phyloP scores from a whole-genome alignment of 2,888 invertebrate genomes.

The Blastobasis adustella region DNA sequence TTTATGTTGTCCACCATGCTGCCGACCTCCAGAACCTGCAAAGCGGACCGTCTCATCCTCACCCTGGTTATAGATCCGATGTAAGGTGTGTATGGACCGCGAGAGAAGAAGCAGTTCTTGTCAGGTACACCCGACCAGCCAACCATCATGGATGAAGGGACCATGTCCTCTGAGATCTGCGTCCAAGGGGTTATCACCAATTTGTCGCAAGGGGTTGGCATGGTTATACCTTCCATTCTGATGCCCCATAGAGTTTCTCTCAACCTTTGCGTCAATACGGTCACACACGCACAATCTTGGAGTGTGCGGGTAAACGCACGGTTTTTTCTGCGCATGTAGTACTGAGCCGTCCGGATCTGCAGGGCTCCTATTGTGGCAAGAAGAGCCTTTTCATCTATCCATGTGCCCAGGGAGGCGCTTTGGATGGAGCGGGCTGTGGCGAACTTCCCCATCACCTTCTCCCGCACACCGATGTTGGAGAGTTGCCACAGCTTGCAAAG shows the following conservation, averaged over 20 bases:
- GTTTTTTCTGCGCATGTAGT: neutral
- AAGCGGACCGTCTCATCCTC: neutral
- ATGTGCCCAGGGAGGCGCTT: neutral
- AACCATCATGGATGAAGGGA: neutral
- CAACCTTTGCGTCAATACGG: neutral
- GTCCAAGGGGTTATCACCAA: neutral
- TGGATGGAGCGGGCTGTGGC: neutral
- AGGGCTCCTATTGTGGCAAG: neutral
- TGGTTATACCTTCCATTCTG: neutral
- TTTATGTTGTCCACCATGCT: neutral
- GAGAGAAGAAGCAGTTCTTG: too few relatives aligned
- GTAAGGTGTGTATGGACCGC: neutral
- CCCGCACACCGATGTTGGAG: neutral
- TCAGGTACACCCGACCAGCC: too few relatives aligned
- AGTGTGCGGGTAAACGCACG: neutral
- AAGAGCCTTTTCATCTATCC: neutral
- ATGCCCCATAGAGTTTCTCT: neutral
- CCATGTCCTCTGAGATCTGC: too few relatives aligned
- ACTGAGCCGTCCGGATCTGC: neutral
- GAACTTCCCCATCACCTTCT: neutral
- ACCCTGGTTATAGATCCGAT: neutral
- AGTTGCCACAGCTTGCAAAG: neutral
- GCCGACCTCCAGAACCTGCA: neutral
- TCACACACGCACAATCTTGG: neutral
- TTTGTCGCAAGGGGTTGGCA: neutral